A percentile compares a stretch with the other conserved stretches of the same genome.
phyloP scores from a whole-genome alignment of 2,113 vertebrate species.

The Austrofundulus limnaeus region DNA sequence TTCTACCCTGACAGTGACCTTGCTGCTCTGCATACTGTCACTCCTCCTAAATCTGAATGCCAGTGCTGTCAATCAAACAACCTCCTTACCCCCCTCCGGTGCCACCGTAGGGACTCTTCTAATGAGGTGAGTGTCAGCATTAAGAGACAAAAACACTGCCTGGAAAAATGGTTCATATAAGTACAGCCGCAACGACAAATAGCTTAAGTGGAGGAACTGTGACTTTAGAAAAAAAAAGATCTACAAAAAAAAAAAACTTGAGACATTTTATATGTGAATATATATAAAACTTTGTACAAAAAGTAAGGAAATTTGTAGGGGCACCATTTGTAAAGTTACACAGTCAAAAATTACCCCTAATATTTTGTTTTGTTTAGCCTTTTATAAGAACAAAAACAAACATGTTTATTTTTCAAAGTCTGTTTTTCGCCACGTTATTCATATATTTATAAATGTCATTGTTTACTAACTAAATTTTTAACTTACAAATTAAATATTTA shows the following conservation, averaged over 20 bases:
- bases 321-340: no score
- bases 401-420: no score
- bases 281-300: no score
- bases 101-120: constrained; percentile 56
- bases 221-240: background rate
- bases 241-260: background rate
- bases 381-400: no score
- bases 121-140: constrained; percentile 62
- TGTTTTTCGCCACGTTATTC: no score
- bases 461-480: no score
- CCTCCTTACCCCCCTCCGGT: constrained; percentile 34
- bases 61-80: constrained; percentile 72
- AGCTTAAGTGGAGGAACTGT: background rate
- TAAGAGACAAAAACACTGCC: constrained; percentile 44
- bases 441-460: no score
- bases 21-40: constrained; percentile 46
- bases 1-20: constrained; percentile 52
- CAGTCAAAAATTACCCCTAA: no score
- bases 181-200: background rate
- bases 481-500: no score
- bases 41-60: constrained; percentile 65
- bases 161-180: background rate
- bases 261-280: no score
- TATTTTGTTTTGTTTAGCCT: no score
- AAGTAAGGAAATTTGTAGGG: no score